phyloP scores from a whole-genome alignment of 2,113 vertebrate species.

The Gallinago paraguaiae region DNA sequence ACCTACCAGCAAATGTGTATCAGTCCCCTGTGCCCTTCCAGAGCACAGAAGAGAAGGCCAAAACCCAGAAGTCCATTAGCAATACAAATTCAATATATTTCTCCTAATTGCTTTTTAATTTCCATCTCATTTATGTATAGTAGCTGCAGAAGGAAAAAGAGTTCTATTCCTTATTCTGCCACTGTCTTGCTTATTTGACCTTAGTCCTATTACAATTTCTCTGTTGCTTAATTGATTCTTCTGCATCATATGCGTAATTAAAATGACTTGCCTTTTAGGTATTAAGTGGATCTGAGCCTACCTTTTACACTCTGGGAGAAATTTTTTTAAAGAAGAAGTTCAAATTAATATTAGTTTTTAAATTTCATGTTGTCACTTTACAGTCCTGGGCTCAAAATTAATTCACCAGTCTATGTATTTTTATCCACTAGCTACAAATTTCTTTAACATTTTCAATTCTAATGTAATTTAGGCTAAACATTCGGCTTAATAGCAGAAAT shows the following conservation, averaged over 20 bases:
- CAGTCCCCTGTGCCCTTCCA: neutral
- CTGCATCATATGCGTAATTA: neutral
- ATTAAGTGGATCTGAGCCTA: neutral
- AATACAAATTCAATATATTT: slow-evolving; percentile 33
- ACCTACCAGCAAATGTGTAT: neutral
- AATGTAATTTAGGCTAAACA: neutral
- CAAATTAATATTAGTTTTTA: neutral
- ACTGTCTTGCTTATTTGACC: slow-evolving; percentile 15
- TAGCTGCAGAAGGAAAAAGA: neutral
- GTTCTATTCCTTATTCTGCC: neutral
- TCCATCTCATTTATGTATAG: slow-evolving; percentile 2
- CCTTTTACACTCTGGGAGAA: neutral
- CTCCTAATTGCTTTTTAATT: slow-evolving; percentile 36
- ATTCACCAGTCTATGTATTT: neutral
- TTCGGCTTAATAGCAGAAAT: neutral
- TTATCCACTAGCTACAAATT: neutral
- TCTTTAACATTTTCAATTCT: neutral
- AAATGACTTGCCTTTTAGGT: neutral
- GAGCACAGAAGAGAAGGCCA: neutral
- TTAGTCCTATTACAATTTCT: neutral
- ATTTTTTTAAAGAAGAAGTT: neutral
- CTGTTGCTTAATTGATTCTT: slow-evolving; percentile 26
- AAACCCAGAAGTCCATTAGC: neutral
- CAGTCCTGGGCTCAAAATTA: neutral
- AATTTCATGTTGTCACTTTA: neutral